Evolutionary conservation across 1,140 invertebrate genomes (phyloP).

Genomic region (Scaptomyza graminum): DNA sequence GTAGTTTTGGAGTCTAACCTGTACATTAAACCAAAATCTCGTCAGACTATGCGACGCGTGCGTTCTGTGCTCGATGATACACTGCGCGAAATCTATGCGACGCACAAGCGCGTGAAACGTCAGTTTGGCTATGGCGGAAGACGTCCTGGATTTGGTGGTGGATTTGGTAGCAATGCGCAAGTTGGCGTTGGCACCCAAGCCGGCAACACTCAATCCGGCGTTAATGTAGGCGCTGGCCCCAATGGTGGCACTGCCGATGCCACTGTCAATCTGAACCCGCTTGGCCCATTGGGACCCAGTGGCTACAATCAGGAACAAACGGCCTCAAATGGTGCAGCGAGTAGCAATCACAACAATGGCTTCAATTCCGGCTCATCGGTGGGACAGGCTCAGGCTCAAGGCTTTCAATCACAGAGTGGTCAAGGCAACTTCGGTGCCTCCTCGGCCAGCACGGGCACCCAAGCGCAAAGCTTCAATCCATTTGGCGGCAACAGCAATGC

Average conservation of each 20-base stretch:
- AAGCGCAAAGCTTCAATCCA: constrained; percentile 67
- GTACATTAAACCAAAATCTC: constrained; percentile 76
- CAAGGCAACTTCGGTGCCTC: constrained; percentile 79
- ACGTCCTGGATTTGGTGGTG: constrained; percentile 23
- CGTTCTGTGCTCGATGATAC: constrained; percentile 41
- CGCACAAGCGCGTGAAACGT: constrained; percentile 74
- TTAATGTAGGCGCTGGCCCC: constrained; percentile 59
- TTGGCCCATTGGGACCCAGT: constrained; percentile 51
- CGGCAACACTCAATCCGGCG: constrained; percentile 52
- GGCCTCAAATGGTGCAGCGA: constrained; percentile 66
- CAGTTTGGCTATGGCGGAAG: constrained; percentile 23
- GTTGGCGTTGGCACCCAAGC: constrained; percentile 45
- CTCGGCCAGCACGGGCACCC: constrained; percentile 78
- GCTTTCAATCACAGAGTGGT: constrained; percentile 68
- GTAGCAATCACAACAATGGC: constrained; percentile 53
- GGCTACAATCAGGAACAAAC: constrained; percentile 73
- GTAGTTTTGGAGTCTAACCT: constrained; percentile 82
- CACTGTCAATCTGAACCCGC: constrained; percentile 51
- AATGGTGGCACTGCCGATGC: constrained; percentile 62
- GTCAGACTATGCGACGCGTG: constrained; percentile 61
- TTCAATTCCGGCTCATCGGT: constrained; percentile 58
- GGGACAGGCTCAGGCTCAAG: constrained; percentile 72
- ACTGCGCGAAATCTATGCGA: constrained; percentile 36
- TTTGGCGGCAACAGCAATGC: constrained; percentile 74
- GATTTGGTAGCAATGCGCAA: constrained; percentile 31